phyloP scores from a whole-genome alignment of 2,113 vertebrate species.

The Lepus timidus region DNA sequence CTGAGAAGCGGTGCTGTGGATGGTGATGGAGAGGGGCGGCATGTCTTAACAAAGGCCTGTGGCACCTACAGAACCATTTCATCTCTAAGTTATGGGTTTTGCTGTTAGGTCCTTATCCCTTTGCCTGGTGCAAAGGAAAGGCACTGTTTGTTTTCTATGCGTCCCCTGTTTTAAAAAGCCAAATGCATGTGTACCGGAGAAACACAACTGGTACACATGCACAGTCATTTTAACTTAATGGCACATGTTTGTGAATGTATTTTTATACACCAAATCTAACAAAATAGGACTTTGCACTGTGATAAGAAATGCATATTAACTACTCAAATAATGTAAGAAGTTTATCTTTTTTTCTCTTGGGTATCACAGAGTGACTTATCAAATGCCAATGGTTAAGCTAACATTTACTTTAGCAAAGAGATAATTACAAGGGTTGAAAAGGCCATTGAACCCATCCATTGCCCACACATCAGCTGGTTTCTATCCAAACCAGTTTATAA shows the following conservation, averaged over 20 bases:
- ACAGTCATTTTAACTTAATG: not conserved
- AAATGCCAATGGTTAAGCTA: slow-evolving; percentile 73
- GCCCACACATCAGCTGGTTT: slow-evolving; percentile 67
- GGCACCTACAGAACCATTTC: not conserved
- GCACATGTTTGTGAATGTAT: not conserved
- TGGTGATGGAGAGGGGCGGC: not conserved
- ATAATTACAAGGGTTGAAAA: slow-evolving; percentile 69
- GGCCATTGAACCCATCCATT: slow-evolving; percentile 51
- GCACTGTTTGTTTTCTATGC: not conserved
- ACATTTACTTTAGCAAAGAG: slow-evolving; percentile 73
- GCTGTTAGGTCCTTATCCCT: not conserved
- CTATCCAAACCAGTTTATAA: slow-evolving; percentile 71
- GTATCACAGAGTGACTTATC: slow-evolving; percentile 55
- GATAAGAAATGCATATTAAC: slow-evolving; percentile 43
- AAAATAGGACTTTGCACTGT: not conserved
- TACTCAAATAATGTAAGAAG: slow-evolving; percentile 50
- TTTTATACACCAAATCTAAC: not conserved
- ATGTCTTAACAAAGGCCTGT: not conserved
- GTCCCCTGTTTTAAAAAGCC: not conserved
- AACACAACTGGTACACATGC: not conserved
- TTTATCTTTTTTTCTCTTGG: slow-evolving; percentile 32
- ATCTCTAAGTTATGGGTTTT: not conserved
- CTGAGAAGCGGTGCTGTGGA: not conserved
- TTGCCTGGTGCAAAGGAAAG: not conserved
- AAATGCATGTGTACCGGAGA: not conserved